A percentile compares a stretch with the other conserved stretches of the same genome.
Evolutionary conservation across 37 sponge, comb jelly and placozoan species (phyloP).

Genomic region (Geodia barretti): DNA sequence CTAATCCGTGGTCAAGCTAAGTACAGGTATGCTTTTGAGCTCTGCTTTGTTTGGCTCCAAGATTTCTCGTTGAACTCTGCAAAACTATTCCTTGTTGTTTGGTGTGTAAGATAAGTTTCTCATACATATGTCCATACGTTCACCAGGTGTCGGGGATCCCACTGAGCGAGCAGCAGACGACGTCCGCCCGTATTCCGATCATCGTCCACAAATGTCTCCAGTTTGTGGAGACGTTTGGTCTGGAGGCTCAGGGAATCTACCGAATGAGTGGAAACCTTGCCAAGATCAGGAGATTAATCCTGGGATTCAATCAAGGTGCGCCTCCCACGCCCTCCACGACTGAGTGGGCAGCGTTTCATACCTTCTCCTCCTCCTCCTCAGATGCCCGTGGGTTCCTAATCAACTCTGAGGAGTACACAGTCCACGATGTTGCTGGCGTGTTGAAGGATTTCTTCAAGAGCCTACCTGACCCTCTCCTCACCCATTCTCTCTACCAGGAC

Average conservation of each 20-base stretch:
- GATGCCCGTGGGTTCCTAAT: slow-evolving; percentile 79
- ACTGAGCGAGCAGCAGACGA: slow-evolving; percentile 69
- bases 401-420: slow-evolving; percentile 68
- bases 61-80: no score
- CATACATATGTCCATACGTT: neutral
- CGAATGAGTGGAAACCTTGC: slow-evolving; percentile 72
- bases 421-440: slow-evolving; percentile 85
- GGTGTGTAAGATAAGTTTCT: neutral
- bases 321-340: neutral
- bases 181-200: slow-evolving; percentile 64
- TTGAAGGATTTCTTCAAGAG: slow-evolving; percentile 81
- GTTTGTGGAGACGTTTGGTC: slow-evolving; percentile 78
- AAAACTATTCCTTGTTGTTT: no score
- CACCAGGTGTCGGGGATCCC: slow-evolving; percentile 75
- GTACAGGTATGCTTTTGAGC: no score
- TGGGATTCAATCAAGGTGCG: slow-evolving; percentile 77
- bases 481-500: slow-evolving; percentile 48
- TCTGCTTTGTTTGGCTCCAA: no score
- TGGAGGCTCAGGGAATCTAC: slow-evolving; percentile 84
- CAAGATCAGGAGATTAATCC: slow-evolving; percentile 61
- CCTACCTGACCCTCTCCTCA: slow-evolving; percentile 87
- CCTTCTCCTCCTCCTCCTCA: slow-evolving; percentile 13
- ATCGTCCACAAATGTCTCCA: slow-evolving; percentile 88
- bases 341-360: neutral
- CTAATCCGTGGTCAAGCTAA: no score